Percentiles rank a stretch among this genome's conserved stretches.
phyloP scores from a whole-genome alignment of 2,888 invertebrate species.

The Chrysotoxum bicinctum region DNA sequence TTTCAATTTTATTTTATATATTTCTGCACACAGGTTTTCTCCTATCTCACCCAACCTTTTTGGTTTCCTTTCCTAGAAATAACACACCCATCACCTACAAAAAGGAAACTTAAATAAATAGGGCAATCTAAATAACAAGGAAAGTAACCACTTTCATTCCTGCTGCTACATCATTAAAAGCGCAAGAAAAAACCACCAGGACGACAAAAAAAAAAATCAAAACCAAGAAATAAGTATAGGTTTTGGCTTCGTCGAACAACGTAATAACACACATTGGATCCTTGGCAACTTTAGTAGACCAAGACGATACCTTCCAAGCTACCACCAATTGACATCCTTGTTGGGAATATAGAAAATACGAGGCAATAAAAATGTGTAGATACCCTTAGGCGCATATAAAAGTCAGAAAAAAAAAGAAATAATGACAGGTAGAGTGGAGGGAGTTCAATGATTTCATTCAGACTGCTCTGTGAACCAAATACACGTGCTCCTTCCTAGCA shows the following conservation, averaged over 20 bases:
- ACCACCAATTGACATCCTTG: constrained; percentile 53
- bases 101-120: constrained; percentile 41
- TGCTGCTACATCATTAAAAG: constrained; percentile 63
- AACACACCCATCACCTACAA: not conserved
- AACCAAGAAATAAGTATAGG: not conserved
- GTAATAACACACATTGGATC: not conserved
- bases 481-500: not conserved
- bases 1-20: not conserved
- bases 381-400: constrained; percentile 7
- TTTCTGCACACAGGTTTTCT: not conserved
- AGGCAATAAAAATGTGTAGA: constrained; percentile 48
- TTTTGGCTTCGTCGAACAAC: not conserved
- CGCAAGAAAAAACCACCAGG: constrained; percentile 18
- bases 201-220: constrained; percentile 11
- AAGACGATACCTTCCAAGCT: constrained; percentile 31
- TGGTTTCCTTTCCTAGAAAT: not conserved
- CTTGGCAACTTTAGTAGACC: not conserved
- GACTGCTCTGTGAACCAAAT: not conserved
- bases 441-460: constrained; percentile 22
- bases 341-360: constrained; percentile 44
- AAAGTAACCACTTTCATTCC: constrained; percentile 63
- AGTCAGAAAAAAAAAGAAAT: not conserved
- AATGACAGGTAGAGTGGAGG: constrained; percentile 1
- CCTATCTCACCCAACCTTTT: not conserved
- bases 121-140: constrained; percentile 68